phyloP scores from a whole-genome alignment of 2,888 invertebrate species.

The Drosophila niveifrons region DNA sequence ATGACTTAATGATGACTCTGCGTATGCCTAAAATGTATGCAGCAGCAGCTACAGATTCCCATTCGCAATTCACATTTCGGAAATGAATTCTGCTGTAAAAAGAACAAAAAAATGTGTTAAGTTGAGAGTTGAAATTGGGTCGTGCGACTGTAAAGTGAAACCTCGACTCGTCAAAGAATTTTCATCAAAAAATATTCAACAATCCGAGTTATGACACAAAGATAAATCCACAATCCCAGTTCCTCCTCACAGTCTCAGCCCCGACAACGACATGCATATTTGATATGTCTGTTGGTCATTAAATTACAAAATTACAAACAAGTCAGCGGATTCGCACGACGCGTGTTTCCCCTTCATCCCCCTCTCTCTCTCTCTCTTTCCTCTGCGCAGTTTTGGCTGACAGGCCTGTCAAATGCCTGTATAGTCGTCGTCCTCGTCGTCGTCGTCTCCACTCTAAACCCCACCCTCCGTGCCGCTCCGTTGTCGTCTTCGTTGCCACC shows the following conservation, averaged over 20 bases:
- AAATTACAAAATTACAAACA: constrained; percentile 58
- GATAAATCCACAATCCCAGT: constrained; percentile 10
- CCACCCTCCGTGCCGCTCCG: constrained; percentile 3
- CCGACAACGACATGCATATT: constrained; percentile 41
- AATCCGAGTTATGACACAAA: not conserved
- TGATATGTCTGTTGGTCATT: constrained; percentile 66
- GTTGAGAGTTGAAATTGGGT: constrained; percentile 16
- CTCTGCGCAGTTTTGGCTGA: constrained; percentile 33
- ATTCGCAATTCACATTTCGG: too few species aligned
- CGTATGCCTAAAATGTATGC: constrained; percentile 20
- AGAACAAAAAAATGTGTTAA: not conserved
- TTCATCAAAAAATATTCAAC: not conserved
- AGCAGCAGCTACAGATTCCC: constrained; percentile 8
- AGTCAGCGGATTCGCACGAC: constrained; percentile 24
- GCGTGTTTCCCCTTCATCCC: constrained; percentile 11
- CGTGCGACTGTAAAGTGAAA: constrained; percentile 12
- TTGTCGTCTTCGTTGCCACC: not conserved
- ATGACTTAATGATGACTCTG: constrained; percentile 23
- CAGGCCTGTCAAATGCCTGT: constrained; percentile 70
- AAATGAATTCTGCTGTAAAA: not conserved
- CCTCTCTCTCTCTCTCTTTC: not conserved
- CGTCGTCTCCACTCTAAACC: not conserved
- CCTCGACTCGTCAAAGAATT: constrained; percentile 8
- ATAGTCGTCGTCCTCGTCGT: not conserved
- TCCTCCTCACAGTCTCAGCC: not conserved